phyloP scores from a whole-genome alignment of 2,888 invertebrate species.

The Electrophaes corylata region DNA sequence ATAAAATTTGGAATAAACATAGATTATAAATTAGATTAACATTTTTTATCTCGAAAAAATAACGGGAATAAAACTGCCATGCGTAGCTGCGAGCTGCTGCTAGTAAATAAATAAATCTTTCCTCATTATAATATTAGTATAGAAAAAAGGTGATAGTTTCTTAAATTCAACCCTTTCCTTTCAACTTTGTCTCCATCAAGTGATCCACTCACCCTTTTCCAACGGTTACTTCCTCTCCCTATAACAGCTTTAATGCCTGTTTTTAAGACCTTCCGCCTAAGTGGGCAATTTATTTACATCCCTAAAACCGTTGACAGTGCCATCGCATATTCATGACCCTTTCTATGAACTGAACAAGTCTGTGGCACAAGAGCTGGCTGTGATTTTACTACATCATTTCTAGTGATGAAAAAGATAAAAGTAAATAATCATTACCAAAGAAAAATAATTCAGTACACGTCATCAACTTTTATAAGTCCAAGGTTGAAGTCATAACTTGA shows the following conservation, averaged over 20 bases:
- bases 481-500: too few species aligned
- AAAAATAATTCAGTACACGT: too few species aligned
- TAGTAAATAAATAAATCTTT: too few species aligned
- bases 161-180: not conserved
- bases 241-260: conserved; percentile 34
- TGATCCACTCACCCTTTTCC: conserved; percentile 17
- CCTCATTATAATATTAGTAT: too few species aligned
- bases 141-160: not conserved
- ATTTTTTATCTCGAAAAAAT: too few species aligned
- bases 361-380: conserved; percentile 27
- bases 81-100: too few species aligned
- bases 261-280: conserved; percentile 51
- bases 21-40: too few species aligned
- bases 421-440: too few species aligned
- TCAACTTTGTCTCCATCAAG: conserved; percentile 1
- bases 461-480: too few species aligned
- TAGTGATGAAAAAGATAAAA: too few species aligned
- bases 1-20: too few species aligned
- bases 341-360: conserved; percentile 64
- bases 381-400: conserved; percentile 3
- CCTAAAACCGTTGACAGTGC: conserved; percentile 61
- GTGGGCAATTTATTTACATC: conserved; percentile 60
- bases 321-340: conserved; percentile 71
- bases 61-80: too few species aligned
- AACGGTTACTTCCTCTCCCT: conserved; percentile 20